Conservation (phyloP, 2,888 invertebrate species). For the Diabrotica balteata region DNA sequence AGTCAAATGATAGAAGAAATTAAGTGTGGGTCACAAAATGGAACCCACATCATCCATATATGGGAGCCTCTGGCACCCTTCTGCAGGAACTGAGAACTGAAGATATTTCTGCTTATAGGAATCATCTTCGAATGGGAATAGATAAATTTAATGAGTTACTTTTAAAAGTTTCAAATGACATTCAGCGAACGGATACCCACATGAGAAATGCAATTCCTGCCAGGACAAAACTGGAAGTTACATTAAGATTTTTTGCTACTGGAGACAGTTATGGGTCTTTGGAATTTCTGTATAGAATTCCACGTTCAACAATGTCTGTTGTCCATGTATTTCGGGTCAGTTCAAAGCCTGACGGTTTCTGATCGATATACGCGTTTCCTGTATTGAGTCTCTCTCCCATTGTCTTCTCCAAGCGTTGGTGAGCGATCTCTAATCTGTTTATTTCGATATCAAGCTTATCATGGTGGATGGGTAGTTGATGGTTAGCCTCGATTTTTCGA, state of each 20-base stretch:
- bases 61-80: slow-evolving; percentile 13
- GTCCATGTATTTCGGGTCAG: no score
- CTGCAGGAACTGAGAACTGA: slow-evolving; percentile 10
- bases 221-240: slow-evolving; percentile 19
- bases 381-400: no score
- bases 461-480: no score
- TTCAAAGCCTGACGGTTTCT: no score
- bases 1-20: slow-evolving; percentile 5
- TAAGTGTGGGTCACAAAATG: slow-evolving; percentile 17
- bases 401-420: no score
- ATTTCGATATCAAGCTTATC: no score
- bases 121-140: slow-evolving; percentile 8
- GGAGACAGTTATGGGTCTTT: background rate
- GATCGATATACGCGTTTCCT: no score
- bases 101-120: slow-evolving; percentile 14
- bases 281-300: background rate
- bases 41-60: background rate
- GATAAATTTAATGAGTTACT: slow-evolving; percentile 12
- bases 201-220: slow-evolving; percentile 18
- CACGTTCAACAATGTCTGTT: background rate
- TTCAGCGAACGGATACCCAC: slow-evolving; percentile 8
- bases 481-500: no score
- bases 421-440: no score
- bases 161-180: slow-evolving; percentile 5
- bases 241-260: slow-evolving; percentile 8